phyloP scores from a whole-genome alignment of 2,113 vertebrate species.

The Dryoscopus gambensis region DNA sequence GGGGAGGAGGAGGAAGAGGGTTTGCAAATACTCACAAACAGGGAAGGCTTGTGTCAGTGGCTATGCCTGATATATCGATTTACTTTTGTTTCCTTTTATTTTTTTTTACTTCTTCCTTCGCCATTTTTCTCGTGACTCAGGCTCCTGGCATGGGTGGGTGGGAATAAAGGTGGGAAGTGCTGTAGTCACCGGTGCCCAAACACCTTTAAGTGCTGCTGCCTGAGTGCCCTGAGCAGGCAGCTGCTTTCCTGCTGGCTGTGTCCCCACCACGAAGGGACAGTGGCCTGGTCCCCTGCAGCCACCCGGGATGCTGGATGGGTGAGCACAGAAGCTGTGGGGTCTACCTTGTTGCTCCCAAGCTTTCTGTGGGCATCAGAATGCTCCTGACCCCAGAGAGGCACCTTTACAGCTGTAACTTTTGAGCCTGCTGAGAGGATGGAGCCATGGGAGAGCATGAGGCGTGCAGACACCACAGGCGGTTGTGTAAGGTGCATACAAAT shows the following conservation, averaged over 20 bases:
- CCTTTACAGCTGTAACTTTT: neutral
- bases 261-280: accelerated
- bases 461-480: accelerated
- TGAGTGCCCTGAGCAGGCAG: neutral
- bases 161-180: neutral
- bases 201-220: neutral
- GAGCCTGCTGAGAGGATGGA: neutral
- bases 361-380: neutral
- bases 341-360: neutral
- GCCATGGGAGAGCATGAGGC: accelerated
- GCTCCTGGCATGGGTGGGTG: neutral
- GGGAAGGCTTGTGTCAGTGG: neutral
- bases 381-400: accelerated
- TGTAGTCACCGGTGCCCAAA: neutral
- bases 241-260: neutral
- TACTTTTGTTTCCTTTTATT: neutral
- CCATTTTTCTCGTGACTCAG: neutral
- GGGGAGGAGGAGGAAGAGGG: neutral
- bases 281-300: neutral
- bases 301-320: neutral
- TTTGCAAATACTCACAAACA: neutral
- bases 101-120: neutral
- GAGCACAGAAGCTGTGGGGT: neutral
- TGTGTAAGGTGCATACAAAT: neutral
- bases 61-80: accelerated